Conservation (phyloP, 2,113 vertebrate species). For the Zosterops japonicus region DNA sequence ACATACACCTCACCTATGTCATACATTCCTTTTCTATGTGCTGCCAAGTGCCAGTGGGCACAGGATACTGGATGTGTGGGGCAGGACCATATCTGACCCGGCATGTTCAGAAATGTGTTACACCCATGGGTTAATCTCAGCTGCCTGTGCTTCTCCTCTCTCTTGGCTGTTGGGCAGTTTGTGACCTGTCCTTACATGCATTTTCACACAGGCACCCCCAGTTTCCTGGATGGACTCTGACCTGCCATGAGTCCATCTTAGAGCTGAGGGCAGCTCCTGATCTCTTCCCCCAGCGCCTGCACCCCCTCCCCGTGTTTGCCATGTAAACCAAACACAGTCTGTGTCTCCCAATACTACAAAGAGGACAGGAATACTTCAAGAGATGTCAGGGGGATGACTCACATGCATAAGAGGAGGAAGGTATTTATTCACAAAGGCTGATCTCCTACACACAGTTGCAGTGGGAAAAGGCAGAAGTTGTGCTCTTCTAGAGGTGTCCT, state of each 20-base stretch:
- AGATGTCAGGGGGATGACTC: not conserved
- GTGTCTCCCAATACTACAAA: not conserved
- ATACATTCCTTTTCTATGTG: not conserved
- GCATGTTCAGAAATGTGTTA: rapidly evolving
- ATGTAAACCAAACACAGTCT: not conserved
- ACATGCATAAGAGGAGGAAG: not conserved
- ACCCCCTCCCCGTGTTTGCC: rapidly evolving
- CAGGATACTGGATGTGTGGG: rapidly evolving
- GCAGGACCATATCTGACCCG: not conserved
- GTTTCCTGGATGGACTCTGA: too few species aligned
- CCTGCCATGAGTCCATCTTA: not conserved
- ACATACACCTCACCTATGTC: not conserved
- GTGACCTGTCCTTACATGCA: rapidly evolving
- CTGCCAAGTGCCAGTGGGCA: not conserved
- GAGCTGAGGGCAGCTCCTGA: not conserved
- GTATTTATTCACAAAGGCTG: not conserved
- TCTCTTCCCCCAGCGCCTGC: not conserved
- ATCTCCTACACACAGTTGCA: not conserved
- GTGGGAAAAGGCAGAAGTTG: not conserved
- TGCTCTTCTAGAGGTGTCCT: not conserved
- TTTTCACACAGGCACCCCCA: not conserved
- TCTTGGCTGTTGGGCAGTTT: not conserved
- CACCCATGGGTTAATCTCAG: rapidly evolving
- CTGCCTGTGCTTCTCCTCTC: not conserved
- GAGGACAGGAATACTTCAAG: not conserved